Evolutionary conservation across 2,888 invertebrate genomes (phyloP), one percentile per base, ranked within the genome.

Genomic region (Magallana nippona): DNA sequence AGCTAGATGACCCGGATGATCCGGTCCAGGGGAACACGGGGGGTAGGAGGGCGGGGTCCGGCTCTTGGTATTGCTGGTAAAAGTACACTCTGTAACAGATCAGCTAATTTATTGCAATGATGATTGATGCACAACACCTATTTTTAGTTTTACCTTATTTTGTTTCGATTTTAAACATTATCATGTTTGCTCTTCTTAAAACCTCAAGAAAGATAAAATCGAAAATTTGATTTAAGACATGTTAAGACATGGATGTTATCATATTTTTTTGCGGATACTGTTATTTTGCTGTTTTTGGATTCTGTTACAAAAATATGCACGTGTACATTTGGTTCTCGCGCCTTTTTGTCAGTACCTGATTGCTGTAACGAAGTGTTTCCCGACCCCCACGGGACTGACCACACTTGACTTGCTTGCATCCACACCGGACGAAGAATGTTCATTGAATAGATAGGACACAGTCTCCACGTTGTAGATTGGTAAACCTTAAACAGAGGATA

Each of bases 381-480:
- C 88, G 10, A 84, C 71, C 13, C 63, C 82, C 1, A 81, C 81
- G 15, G 82, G 79, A 2, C 87, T 79, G 2, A 63, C 82, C 63
- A 86, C 89, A 56, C 89, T 86, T 13, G 85, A 83, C 11, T 79
- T 83, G 5, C 83, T 83, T 0, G 56, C n/a, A 15, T 88, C 87
- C 10, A 86, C 86, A 8, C 89, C 88, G 1, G 55, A 56, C 11
- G 83, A 22, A 8, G 78, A 82, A 10, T 55, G 78, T 13, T 84
- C 86, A 32, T 79, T 58, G 32, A 86, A 78, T 44, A 89, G 78
- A 22, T 86, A 86, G 13, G 85, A 83, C 11, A 88, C 85, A 0
- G 90, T 89, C 84, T 89, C 89, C 27, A 91, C 88, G 57, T 85
- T 86, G 80, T 86, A 88, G 17, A 91, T 86, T 10, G 87, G 88